Evolutionary conservation across 1,140 invertebrate genomes (phyloP).

Genomic region (Stegodyphus dumicola): DNA sequence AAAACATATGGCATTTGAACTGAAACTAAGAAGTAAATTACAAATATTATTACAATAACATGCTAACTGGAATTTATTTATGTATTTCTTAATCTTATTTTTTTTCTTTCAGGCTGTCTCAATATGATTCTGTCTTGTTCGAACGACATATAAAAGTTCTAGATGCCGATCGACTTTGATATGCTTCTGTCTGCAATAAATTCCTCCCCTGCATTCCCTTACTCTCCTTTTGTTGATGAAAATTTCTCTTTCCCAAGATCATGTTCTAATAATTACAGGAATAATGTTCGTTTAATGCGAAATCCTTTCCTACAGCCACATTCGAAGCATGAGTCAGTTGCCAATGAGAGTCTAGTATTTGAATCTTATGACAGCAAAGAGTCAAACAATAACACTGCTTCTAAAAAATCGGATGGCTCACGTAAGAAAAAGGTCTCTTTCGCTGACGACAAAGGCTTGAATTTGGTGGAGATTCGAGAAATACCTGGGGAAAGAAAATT

Average conservation of each 20-base stretch:
- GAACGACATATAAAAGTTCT: neutral
- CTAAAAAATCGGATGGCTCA: neutral
- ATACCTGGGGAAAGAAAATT: conserved; percentile 25
- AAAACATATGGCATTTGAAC: too few relatives aligned
- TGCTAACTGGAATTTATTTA: too few relatives aligned
- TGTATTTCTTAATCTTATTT: neutral
- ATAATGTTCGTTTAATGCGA: neutral
- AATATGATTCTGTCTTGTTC: neutral
- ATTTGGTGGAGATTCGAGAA: conserved; percentile 76
- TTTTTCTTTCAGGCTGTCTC: neutral
- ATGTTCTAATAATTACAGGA: neutral
- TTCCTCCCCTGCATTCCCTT: neutral
- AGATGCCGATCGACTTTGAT: conserved; percentile 52
- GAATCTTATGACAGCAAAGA: neutral
- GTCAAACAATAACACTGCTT: neutral
- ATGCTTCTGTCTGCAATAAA: conserved; percentile 29
- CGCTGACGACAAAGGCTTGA: conserved; percentile 89
- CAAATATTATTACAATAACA: too few relatives aligned
- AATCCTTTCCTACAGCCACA: neutral
- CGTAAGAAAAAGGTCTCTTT: conserved; percentile 90
- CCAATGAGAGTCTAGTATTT: neutral
- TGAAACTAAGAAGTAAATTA: too few relatives aligned
- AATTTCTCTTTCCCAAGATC: conserved; percentile 1
- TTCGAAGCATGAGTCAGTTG: neutral
- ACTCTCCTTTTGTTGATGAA: neutral